Percentiles rank a stretch among this genome's conserved stretches.
These are phyloP conservation scores for Drosophila nr. perissopoda DNA, from an alignment of 2,888 invertebrate genomes.

Conservation along the genomic window DNA sequence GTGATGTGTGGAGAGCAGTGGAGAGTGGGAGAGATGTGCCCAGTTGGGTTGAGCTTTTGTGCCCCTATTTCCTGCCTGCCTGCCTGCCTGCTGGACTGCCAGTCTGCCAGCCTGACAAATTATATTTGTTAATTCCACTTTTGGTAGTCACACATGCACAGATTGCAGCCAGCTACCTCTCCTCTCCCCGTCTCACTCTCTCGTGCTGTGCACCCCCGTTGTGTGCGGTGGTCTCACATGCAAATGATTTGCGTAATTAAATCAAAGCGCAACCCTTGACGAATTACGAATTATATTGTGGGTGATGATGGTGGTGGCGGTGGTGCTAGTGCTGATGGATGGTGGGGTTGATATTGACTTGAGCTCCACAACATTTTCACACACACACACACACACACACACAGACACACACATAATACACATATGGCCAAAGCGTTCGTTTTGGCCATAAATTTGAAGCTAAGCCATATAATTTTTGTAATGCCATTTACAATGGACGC, in stretches of 20 bases:
- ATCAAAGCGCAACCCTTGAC: slow-evolving; percentile 59
- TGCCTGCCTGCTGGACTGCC: slow-evolving; percentile 11
- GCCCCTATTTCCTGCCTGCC: slow-evolving; percentile 6
- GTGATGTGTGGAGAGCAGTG: slow-evolving; percentile 12
- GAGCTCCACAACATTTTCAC: slow-evolving; percentile 31
- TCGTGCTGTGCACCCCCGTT: not conserved
- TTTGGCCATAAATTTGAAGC: slow-evolving; percentile 30
- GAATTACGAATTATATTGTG: slow-evolving; percentile 25
- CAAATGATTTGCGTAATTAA: slow-evolving; percentile 56
- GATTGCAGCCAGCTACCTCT: slow-evolving; percentile 21
- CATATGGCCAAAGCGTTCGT: slow-evolving; percentile 1
- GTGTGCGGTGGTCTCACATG: slow-evolving; percentile 27
- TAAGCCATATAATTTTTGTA: slow-evolving; percentile 48
- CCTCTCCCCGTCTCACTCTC: not conserved
- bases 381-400: slow-evolving; percentile 40
- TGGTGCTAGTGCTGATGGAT: not conserved
- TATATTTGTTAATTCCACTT: slow-evolving; percentile 46
- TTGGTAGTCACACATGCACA: slow-evolving; percentile 32
- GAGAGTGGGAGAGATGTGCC: slow-evolving; percentile 11
- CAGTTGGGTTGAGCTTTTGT: slow-evolving; percentile 32
- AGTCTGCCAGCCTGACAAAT: slow-evolving; percentile 52
- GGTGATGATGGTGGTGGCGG: not conserved
- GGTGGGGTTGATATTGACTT: slow-evolving; percentile 14
- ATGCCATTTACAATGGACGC: slow-evolving; percentile 54
- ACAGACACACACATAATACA: slow-evolving; percentile 18